These are phyloP conservation scores for Eristalinus sepulchralis DNA, from an alignment of 2,888 invertebrate genomes.

Conservation along the genomic window DNA sequence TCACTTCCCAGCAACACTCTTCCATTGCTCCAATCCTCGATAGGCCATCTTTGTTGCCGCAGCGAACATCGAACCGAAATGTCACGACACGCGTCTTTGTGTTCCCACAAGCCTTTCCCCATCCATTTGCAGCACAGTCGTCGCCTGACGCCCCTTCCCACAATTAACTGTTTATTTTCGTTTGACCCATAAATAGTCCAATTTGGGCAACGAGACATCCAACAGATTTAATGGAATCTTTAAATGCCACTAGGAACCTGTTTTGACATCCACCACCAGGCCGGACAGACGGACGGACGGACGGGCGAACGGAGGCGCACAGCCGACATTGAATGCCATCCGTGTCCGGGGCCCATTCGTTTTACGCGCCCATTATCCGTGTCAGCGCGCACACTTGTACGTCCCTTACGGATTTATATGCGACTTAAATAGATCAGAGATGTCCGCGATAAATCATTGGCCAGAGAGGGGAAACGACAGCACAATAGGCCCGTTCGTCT, in stretches of 20 bases:
- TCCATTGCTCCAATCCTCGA: not conserved
- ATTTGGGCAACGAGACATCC: slow-evolving; percentile 48
- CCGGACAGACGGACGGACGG: slow-evolving; percentile 37
- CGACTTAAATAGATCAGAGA: slow-evolving; percentile 58
- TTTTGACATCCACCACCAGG: slow-evolving; percentile 53
- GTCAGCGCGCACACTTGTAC: slow-evolving; percentile 35
- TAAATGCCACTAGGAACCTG: slow-evolving; percentile 61
- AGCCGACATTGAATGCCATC: slow-evolving; percentile 55
- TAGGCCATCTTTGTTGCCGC: not conserved
- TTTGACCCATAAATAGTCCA: slow-evolving; percentile 53
- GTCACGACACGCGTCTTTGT: not conserved
- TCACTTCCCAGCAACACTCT: too few species aligned
- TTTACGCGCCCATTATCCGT: slow-evolving; percentile 60
- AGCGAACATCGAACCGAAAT: not conserved
- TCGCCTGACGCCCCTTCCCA: not conserved
- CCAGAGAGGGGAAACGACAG: slow-evolving; percentile 13
- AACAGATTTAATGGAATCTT: slow-evolving; percentile 63
- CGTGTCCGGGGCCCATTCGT: slow-evolving; percentile 47
- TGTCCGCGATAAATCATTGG: slow-evolving; percentile 50
- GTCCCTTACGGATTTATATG: slow-evolving; percentile 41
- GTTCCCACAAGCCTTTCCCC: not conserved
- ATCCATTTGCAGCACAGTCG: not conserved
- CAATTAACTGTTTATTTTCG: slow-evolving; percentile 40
- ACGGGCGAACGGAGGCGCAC: slow-evolving; percentile 10
- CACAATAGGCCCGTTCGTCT: not conserved